phyloP scores from a whole-genome alignment of 2,797 vertebrate species.

The Propithecus deckenii region DNA sequence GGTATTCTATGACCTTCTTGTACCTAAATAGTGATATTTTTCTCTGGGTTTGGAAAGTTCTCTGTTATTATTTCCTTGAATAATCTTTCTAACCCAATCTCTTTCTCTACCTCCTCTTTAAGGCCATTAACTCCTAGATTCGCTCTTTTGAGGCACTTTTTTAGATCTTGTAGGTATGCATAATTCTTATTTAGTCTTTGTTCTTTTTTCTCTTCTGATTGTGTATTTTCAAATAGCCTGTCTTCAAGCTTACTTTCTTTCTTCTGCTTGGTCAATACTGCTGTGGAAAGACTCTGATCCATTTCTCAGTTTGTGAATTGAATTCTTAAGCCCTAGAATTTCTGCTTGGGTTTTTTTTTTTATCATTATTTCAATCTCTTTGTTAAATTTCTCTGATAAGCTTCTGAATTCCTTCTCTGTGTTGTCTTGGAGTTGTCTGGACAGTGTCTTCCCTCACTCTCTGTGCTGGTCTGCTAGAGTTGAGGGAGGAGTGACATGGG shows the following conservation, averaged over 20 bases:
- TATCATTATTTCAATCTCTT: too few relatives aligned
- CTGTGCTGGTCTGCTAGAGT: background rate
- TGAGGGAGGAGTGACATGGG: background rate
- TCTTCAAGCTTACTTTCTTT: background rate
- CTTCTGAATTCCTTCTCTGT: background rate
- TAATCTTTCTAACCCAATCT: too few relatives aligned
- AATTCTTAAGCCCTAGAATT: background rate
- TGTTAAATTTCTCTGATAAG: background rate
- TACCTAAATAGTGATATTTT: background rate
- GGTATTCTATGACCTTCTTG: background rate
- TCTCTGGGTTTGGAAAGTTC: background rate
- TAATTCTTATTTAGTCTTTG: background rate
- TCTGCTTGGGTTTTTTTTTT: background rate
- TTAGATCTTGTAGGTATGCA: background rate
- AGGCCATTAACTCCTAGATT: background rate
- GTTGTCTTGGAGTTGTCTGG: too few relatives aligned
- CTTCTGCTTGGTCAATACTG: too few relatives aligned
- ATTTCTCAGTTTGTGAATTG: background rate
- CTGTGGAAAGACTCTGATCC: background rate
- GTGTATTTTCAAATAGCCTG: background rate
- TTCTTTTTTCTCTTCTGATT: background rate
- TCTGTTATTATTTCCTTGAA: background rate
- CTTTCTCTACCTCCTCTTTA: background rate
- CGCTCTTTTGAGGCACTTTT: background rate
- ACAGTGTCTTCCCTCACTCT: too few relatives aligned